These are phyloP conservation scores for Nephila pilipes DNA, from an alignment of 1,140 invertebrate genomes.

Conservation along the genomic window DNA sequence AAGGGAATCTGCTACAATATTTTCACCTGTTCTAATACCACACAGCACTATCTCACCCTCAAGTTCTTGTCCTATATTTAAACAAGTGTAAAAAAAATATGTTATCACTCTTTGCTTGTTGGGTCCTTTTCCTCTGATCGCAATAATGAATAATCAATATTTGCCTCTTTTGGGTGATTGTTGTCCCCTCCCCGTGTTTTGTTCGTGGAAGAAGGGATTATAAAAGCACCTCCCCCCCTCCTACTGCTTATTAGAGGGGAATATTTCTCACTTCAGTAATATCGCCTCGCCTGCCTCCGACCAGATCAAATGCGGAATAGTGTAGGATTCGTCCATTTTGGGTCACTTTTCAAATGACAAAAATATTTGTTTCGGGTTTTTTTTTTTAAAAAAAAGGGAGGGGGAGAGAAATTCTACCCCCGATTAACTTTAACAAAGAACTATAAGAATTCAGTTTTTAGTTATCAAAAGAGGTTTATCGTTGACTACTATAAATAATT, in stretches of 20 bases:
- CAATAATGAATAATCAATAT: constrained; percentile 75
- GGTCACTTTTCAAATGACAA: background rate
- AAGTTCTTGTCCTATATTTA: background rate
- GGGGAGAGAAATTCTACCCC: too few species aligned
- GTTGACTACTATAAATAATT: too few species aligned
- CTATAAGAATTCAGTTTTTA: too few species aligned
- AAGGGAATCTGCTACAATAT: background rate
- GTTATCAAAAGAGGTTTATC: too few species aligned
- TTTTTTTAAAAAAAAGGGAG: too few species aligned
- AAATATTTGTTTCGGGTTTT: too few species aligned
- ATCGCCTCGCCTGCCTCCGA: background rate
- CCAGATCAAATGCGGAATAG: background rate
- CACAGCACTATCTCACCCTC: background rate
- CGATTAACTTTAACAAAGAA: too few species aligned
- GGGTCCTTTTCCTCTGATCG: constrained; percentile 22
- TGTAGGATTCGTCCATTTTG: background rate
- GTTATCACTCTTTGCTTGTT: constrained; percentile 1
- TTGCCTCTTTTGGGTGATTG: constrained; percentile 57
- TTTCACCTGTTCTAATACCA: constrained; percentile 14
- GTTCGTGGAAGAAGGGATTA: constrained; percentile 50
- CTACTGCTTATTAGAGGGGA: constrained; percentile 51
- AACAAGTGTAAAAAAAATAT: background rate
- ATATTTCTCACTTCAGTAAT: constrained; percentile 63
- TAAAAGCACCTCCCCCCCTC: constrained; percentile 25
- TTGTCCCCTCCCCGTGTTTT: background rate